Percentiles rank a stretch among this genome's conserved stretches.
phyloP scores from a whole-genome alignment of 2,113 vertebrate genomes.

The Bujurquina vittata region DNA sequence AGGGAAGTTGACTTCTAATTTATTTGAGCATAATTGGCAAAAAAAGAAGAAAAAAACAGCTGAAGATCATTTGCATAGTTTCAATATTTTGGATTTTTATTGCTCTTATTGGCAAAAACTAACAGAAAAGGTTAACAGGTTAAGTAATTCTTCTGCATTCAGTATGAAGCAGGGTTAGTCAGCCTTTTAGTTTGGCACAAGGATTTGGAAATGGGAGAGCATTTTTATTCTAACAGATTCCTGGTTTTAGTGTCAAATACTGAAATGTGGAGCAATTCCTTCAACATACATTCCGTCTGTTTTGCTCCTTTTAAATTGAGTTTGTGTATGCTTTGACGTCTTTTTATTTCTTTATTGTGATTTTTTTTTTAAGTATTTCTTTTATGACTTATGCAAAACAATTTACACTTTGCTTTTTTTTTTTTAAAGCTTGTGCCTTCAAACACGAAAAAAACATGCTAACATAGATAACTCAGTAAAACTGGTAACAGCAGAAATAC shows the following conservation, averaged over 20 bases:
- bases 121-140: neutral
- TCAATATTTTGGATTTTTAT: no score
- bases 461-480: no score
- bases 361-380: neutral
- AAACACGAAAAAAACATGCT: no score
- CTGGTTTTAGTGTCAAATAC: neutral
- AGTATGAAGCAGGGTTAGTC: neutral
- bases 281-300: neutral
- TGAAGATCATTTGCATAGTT: neutral
- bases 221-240: neutral
- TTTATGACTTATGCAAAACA: neutral
- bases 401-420: no score
- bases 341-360: neutral
- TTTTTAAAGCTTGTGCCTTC: no score
- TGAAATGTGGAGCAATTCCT: neutral
- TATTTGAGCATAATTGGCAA: neutral
- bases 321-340: neutral
- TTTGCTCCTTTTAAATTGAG: neutral
- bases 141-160: neutral
- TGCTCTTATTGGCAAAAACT: neutral
- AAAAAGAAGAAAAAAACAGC: neutral
- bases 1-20: neutral
- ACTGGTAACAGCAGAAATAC: no score
- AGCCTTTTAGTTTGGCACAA: neutral
- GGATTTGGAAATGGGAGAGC: neutral